Percentiles rank a stretch among this genome's conserved stretches.
Evolutionary conservation across 1,140 invertebrate species (phyloP).

Genomic region (Lasaia peninsularis): DNA sequence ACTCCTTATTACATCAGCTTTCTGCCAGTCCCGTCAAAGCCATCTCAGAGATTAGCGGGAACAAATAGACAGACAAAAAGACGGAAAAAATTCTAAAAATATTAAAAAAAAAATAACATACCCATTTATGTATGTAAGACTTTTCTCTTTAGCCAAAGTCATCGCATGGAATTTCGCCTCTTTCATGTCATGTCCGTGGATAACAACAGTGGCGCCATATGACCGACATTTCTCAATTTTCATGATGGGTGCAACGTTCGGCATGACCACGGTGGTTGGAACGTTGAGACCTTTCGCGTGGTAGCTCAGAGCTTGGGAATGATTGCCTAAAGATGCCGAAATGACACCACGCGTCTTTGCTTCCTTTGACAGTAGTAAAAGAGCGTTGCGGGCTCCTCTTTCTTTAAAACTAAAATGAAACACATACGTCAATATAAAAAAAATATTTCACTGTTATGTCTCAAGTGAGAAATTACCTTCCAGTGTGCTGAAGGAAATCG

Average conservation of each 20-base stretch:
- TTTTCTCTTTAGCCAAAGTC: constrained; percentile 83
- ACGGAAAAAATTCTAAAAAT: too few species aligned
- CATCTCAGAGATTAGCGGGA: neutral
- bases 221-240: constrained; percentile 92
- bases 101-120: too few species aligned
- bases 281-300: constrained; percentile 90
- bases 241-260: constrained; percentile 93
- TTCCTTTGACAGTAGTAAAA: constrained; percentile 85
- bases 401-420: constrained; percentile 89
- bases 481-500: constrained; percentile 94
- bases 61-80: neutral
- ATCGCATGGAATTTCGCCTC: constrained; percentile 90
- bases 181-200: constrained; percentile 90
- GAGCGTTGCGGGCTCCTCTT: constrained; percentile 91
- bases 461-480: constrained; percentile 78
- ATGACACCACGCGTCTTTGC: constrained; percentile 89
- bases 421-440: too few species aligned
- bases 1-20: too few species aligned
- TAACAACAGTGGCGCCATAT: constrained; percentile 90
- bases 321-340: constrained; percentile 95
- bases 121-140: constrained; percentile 91
- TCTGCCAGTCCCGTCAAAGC: too few species aligned
- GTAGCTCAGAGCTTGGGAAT: constrained; percentile 91
- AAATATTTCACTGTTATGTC: too few species aligned
- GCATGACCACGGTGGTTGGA: constrained; percentile 96